Percentiles rank a stretch among this genome's conserved stretches.
phyloP scores from a whole-genome alignment of 2,888 invertebrate species.

The Eutolmus rufibarbis region DNA sequence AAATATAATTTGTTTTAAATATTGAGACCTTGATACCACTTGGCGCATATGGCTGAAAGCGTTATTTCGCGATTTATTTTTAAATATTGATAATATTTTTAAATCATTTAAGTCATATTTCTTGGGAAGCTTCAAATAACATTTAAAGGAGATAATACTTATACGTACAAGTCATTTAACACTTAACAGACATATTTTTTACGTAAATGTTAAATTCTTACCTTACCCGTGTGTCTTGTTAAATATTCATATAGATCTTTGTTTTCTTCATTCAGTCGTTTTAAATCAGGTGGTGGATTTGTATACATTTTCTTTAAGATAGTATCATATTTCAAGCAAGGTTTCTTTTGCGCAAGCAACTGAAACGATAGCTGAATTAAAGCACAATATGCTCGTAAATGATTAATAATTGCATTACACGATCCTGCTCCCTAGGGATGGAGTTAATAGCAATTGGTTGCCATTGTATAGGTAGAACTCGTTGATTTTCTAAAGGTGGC shows the following conservation, averaged over 20 bases:
- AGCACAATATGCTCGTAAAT: not conserved
- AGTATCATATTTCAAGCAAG: constrained; percentile 66
- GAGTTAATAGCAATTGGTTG: constrained; percentile 88
- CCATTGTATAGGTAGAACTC: constrained; percentile 70
- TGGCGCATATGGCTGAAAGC: too few relatives aligned
- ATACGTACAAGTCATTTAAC: too few relatives aligned
- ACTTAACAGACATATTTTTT: not conserved
- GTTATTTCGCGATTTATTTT: too few relatives aligned
- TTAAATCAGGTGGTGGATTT: constrained; percentile 64
- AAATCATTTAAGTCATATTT: too few relatives aligned
- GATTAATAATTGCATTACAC: constrained; percentile 66
- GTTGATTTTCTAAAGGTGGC: constrained; percentile 60
- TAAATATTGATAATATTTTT: too few relatives aligned
- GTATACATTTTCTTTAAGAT: constrained; percentile 65
- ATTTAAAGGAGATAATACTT: too few relatives aligned
- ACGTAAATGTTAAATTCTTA: constrained; percentile 41
- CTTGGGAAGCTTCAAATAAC: too few relatives aligned
- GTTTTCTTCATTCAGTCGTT: constrained; percentile 65
- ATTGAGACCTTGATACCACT: too few relatives aligned
- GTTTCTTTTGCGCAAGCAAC: constrained; percentile 63
- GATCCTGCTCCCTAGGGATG: constrained; percentile 73
- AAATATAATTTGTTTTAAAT: too few relatives aligned
- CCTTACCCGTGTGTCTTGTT: constrained; percentile 66
- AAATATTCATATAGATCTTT: constrained; percentile 71
- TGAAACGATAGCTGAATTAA: constrained; percentile 43